These are phyloP conservation scores for Dendrophyllia cribrosa DNA, from an alignment of 64 coral and sea anemone genomes.

Conservation along the genomic window DNA sequence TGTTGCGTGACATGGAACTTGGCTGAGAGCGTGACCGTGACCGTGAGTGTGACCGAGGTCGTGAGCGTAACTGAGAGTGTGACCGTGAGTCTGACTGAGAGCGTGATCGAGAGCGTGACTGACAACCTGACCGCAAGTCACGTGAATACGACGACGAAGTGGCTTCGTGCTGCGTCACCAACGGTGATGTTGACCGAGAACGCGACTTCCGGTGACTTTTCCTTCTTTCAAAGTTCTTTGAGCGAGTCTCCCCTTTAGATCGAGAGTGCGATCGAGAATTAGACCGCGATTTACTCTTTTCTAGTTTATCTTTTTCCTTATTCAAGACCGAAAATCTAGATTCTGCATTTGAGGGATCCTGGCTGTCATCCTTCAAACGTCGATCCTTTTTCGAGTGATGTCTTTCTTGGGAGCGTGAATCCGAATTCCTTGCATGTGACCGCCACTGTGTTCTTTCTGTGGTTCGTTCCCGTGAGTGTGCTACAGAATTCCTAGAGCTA, in stretches of 20 bases:
- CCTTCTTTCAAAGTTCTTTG: not conserved
- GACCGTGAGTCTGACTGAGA: too few relatives aligned
- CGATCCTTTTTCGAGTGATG: not conserved
- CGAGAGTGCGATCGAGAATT: constrained; percentile 19
- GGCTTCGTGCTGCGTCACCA: too few relatives aligned
- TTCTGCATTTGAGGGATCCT: not conserved
- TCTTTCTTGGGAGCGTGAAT: not conserved
- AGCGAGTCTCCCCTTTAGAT: not conserved
- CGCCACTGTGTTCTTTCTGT: not conserved
- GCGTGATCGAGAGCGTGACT: not conserved
- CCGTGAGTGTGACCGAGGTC: not conserved
- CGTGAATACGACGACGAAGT: not conserved
- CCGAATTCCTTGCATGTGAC: not conserved
- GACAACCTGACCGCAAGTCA: not conserved
- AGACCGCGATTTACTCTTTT: not conserved
- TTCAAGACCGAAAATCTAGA: not conserved
- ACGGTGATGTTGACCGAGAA: not conserved
- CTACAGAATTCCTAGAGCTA: constrained; percentile 19
- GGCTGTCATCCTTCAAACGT: not conserved
- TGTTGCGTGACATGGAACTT: not conserved
- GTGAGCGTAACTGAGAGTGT: not conserved
- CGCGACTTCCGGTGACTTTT: not conserved
- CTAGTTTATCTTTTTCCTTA: not conserved
- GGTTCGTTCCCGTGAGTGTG: constrained; percentile 21
- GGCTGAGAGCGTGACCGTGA: constrained; percentile 13